Evolutionary conservation across 2,797 vertebrate species (phyloP).

Genomic region (Aplochiton taeniatus): DNA sequence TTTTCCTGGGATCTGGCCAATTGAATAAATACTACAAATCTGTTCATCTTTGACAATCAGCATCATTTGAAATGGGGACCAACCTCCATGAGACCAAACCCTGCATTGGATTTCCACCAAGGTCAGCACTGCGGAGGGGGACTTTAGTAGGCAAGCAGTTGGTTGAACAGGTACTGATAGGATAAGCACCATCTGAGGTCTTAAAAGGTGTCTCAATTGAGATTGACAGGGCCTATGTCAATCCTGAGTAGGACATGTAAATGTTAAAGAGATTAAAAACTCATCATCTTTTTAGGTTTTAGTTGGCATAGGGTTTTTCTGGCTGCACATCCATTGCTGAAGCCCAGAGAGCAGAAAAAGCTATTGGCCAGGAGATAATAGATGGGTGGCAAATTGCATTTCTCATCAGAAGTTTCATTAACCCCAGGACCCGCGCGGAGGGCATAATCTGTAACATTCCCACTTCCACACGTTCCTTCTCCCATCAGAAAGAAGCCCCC

Average conservation of each 20-base stretch:
- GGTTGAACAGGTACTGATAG: constrained; percentile 69
- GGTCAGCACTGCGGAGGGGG: constrained; percentile 37
- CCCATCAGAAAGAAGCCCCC: constrained; percentile 46
- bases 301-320: constrained; percentile 23
- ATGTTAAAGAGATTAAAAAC: constrained; percentile 85
- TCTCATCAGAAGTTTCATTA: constrained; percentile 86
- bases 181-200: constrained; percentile 70
- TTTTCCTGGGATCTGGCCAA: no score
- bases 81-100: no score
- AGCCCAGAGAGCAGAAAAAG: constrained; percentile 60
- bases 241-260: constrained; percentile 74
- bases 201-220: constrained; percentile 64
- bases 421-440: constrained; percentile 74
- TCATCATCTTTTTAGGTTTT: constrained; percentile 74
- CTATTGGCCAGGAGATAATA: constrained; percentile 79
- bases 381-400: constrained; percentile 78
- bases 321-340: constrained; percentile 44
- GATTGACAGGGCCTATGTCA: constrained; percentile 69
- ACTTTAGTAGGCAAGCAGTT: constrained; percentile 47
- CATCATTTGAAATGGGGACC: no score
- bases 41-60: no score
- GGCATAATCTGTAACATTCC: constrained; percentile 83
- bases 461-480: constrained; percentile 73
- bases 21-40: no score
- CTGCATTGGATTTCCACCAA: no score